phyloP scores from a whole-genome alignment of 2,797 vertebrate genomes.

The Sebastes umbrosus region DNA sequence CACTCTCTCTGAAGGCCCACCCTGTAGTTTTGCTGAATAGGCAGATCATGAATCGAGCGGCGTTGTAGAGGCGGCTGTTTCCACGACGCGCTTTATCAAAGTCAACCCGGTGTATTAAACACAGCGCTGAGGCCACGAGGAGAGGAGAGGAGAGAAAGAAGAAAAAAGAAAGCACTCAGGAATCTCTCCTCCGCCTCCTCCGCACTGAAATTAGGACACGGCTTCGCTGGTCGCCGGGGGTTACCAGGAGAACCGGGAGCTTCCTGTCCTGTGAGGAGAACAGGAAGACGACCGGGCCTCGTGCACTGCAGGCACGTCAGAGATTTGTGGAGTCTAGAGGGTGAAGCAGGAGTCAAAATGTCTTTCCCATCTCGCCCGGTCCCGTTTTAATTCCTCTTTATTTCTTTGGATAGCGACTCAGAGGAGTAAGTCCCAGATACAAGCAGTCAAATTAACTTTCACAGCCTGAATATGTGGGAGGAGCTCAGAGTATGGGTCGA shows the following conservation, averaged over 20 bases:
- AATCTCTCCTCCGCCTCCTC: constrained; percentile 24
- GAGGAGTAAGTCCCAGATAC: neutral
- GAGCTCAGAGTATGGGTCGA: neutral
- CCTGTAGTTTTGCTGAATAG: constrained; percentile 69
- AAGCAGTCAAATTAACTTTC: neutral
- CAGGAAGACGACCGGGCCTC: neutral
- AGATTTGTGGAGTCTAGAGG: neutral
- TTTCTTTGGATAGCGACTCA: neutral
- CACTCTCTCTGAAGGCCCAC: constrained; percentile 35
- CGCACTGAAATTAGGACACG: constrained; percentile 16
- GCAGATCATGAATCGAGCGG: constrained; percentile 67
- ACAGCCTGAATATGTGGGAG: neutral
- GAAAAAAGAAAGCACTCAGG: neutral
- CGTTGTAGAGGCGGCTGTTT: constrained; percentile 58
- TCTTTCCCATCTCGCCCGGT: neutral
- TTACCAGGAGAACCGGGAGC: neutral
- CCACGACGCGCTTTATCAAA: constrained; percentile 71
- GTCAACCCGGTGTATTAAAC: constrained; percentile 68
- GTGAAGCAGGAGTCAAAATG: neutral
- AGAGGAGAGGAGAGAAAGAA: neutral
- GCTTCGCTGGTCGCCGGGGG: neutral
- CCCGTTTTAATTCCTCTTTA: neutral
- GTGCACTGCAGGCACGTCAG: neutral
- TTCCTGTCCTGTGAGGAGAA: neutral
- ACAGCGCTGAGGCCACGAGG: constrained; percentile 43